Evolutionary conservation across 1,140 invertebrate genomes (phyloP), one percentile per base, ranked within the genome.

Genomic region (Magallana angulata): DNA sequence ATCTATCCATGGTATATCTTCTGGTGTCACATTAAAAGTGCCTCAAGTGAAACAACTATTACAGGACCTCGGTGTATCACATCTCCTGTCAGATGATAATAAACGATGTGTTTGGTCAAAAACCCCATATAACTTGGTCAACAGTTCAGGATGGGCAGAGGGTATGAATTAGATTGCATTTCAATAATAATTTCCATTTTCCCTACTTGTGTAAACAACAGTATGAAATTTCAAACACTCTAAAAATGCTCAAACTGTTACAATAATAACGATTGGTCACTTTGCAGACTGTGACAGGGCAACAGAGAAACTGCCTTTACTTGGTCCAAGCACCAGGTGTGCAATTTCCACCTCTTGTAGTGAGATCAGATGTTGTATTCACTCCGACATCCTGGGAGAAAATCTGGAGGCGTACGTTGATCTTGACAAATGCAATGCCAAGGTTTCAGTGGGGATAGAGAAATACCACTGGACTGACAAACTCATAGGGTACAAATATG

Each of bases 401-500:
- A 84, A 84, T 16, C 81, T 90, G 36, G 76, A 90, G 36, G 85
- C 87, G 12, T 86, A 86, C 30, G 1, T 88, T n/a, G 14, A 84
- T 14, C 4, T 90, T 12, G 87, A 90, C 57, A 18, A 82, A 24
- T 90, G 89, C 36, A 84, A 88, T 59, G 86, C 36, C 71, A 57
- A 57, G 11, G 30, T 90, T 16, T 84, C 60, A 64, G 80, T 90
- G 1, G 89, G 89, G 9, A 81, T 90, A 30, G 89, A 90, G 81
- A 80, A 86, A n/a, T 58, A 86, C 14, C 24, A 83, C 6, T 86
- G 71, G 24, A 90, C 83, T 56, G 30, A 84, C 12, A 86, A 87
- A 36, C 81, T 90, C 14, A n/a, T 88, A 8, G 87, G 76, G 7
- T 90, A 88, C 80, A 68, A 60, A 9, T 90, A 76, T 82, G 89